Base-by-base conservation (phyloP, 2,888 invertebrate genomes). In the Rhopalosiphum nymphaeae region DNA sequence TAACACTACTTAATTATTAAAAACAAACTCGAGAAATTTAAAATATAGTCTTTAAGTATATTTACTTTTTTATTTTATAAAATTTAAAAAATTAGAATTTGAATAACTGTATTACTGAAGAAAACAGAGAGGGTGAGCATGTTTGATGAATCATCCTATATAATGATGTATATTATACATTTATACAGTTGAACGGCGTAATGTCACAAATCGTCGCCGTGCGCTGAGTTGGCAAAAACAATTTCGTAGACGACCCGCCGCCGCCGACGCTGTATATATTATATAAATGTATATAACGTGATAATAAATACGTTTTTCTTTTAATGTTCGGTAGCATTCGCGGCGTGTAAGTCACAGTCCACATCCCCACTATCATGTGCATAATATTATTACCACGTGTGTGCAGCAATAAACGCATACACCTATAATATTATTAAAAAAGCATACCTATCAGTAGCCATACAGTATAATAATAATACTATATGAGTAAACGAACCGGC, bases 271-370 rank as follows among this genome's bases (percentile, higher is more conserved):
- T 21, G 10, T 61, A 61, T 13, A 67, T 10, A 61, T 16, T 16
- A 36, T n/a, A 36, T 53, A 4, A 53, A 53, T 53, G 21, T 53
- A 53, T 53, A 53, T 56, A 56, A 85, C n/a, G n/a, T 21, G 44
- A 85, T 85, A 91, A 91, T 57, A 92, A 86, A 92, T 92, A 49
- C 46, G 61, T 92, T 92, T 91, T 86, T 61, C 86, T 86, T 53
- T 53, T 61, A 92, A 86, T 92, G 86, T 92, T 61, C 49, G 85
- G 57, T 44, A 86, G 44, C 85, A 3, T 36, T 13, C 25, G 56
- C 29, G 56, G 61, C 29, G 89, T 78, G 78, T 78, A 78, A 78
- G 78, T 61, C 29, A 61, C 42, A 13, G 13, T 10, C 36, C 26
- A 26, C 78, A 5, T 21, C 78, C 78, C 67, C 67, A 36, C 36